Base-by-base conservation (phyloP, 1,140 invertebrate species). In the Papilio polytes region DNA sequence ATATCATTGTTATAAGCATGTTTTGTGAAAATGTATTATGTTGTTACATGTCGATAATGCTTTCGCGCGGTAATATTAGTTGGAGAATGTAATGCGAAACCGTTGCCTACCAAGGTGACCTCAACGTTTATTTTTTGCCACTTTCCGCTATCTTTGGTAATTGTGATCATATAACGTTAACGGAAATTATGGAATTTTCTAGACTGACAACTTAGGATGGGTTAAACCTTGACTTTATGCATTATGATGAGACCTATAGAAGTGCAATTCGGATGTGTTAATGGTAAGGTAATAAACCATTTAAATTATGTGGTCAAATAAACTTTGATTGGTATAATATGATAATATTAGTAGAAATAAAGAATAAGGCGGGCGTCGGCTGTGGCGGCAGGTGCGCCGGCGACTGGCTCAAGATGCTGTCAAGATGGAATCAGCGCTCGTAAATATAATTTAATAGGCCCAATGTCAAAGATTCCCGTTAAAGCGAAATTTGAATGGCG, bases 361-460 rank as follows among this genome's bases (percentile, higher is more conserved):
- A 56, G 18, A 56, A 7, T 56, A n/a, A 56, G n/a, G 18, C 53
- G 48, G 18, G 31, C 15, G 53, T 8, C 53, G n/a, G n/a, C 53
- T 6, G 53, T 6, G 13, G 26, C 63, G 63, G 6, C 63, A 70
- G 63, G 63, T 70, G 63, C 12, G 22, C 63, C 63, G 63, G 63
- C 26, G 26, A 31, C 63, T 26, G 22, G 22, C 22, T 70, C 63
- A 31, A 63, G 59, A 63, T 46, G 20, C 22, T 22, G 20, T 18
- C 41, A 12, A 48, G 46, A 51, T 74, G 41, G 41, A 46, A 51
- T 76, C 74, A 53, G 74, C 18, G 74, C 44, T 26, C 74, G 44
- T 76, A 22, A 76, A 76, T 76, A 76, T 53, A 76, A 48, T 76
- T 76, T 76, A 76, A 51, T 76, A 46, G 74, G 74, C 74, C 41